Conservation (phyloP, 2,797 vertebrate genomes). For the Anableps anableps region DNA sequence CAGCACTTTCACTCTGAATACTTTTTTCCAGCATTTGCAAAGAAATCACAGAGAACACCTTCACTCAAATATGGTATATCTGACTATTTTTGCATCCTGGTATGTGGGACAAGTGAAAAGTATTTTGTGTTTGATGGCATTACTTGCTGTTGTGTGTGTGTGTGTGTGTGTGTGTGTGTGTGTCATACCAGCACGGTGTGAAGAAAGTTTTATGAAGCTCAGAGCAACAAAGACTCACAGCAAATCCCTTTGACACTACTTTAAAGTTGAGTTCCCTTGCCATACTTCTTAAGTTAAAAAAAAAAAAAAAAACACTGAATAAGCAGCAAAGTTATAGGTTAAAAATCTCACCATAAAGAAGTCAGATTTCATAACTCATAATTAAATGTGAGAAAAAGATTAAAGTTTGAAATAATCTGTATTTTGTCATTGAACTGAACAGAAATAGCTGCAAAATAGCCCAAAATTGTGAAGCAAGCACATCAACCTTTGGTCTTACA, state of each 20-base stretch:
- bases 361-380: background rate
- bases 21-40: slow-evolving; percentile 42
- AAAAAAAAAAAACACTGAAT: slow-evolving; percentile 21
- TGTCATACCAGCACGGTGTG: slow-evolving; percentile 38
- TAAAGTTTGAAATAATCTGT: background rate
- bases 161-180: slow-evolving; percentile 34
- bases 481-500: background rate
- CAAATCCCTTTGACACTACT: slow-evolving; percentile 51
- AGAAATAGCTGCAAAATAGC: background rate
- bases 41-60: slow-evolving; percentile 55
- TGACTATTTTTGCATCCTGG: slow-evolving; percentile 29
- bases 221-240: slow-evolving; percentile 47
- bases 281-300: slow-evolving; percentile 13
- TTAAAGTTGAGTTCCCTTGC: slow-evolving; percentile 47
- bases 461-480: background rate
- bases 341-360: slow-evolving; percentile 12
- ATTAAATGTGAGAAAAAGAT: background rate
- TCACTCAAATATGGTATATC: slow-evolving; percentile 43
- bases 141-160: slow-evolving; percentile 18
- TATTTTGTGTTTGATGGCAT: slow-evolving; percentile 42
- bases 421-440: background rate
- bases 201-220: slow-evolving; percentile 50
- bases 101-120: slow-evolving; percentile 49
- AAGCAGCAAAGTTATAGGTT: slow-evolving; percentile 12
- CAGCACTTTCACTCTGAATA: slow-evolving; percentile 43